Evolutionary conservation across 2,113 vertebrate species (phyloP).

Genomic region (Ellobius talpinus): DNA sequence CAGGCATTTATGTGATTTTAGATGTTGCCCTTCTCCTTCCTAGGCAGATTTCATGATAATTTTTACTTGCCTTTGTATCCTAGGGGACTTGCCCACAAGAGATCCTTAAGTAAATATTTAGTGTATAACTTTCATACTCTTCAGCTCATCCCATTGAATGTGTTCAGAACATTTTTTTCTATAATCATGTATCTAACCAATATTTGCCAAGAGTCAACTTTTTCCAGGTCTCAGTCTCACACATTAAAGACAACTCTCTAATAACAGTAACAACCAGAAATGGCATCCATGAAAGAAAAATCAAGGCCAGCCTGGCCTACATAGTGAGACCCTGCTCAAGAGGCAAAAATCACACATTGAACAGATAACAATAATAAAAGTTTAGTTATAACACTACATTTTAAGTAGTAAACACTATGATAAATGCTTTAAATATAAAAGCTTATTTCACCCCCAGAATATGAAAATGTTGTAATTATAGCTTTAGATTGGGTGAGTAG

Average conservation of each 20-base stretch:
- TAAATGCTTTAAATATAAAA: background rate
- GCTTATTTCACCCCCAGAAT: background rate
- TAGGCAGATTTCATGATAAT: background rate
- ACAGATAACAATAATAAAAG: background rate
- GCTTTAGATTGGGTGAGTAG: constrained; percentile 38
- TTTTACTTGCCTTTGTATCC: background rate
- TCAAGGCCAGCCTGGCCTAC: background rate
- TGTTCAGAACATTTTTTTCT: background rate
- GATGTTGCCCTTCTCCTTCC: background rate
- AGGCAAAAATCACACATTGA: background rate
- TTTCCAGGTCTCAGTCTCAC: background rate
- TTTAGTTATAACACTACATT: background rate
- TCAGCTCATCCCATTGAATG: background rate
- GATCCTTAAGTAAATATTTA: constrained; percentile 18
- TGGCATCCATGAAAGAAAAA: background rate
- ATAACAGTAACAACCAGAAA: background rate
- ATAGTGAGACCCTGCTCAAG: background rate
- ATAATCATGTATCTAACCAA: background rate
- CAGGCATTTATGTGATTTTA: background rate
- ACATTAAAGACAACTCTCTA: constrained; percentile 2
- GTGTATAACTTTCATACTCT: background rate
- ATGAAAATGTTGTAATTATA: constrained; percentile 41
- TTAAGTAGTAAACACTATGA: background rate
- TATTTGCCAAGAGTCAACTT: constrained; percentile 4
- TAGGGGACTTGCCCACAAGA: background rate